Evolutionary conservation across 1,140 invertebrate species (phyloP).

Genomic region (Anadara kagoshimensis): DNA sequence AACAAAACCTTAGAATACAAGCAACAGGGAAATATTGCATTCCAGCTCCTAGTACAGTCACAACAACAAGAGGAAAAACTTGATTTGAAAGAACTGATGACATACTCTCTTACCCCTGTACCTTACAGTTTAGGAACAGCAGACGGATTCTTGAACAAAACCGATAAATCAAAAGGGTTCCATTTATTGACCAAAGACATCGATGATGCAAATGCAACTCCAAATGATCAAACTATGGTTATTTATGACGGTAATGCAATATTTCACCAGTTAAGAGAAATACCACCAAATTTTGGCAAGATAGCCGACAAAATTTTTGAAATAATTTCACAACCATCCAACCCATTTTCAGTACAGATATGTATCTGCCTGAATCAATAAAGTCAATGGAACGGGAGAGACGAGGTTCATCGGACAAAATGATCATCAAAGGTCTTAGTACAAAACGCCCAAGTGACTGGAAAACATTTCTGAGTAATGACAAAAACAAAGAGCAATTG

Average conservation of each 20-base stretch:
- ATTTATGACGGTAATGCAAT: slow-evolving; percentile 38
- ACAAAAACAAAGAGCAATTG: slow-evolving; percentile 43
- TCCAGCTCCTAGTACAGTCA: slow-evolving; percentile 15
- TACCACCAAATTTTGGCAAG: no score
- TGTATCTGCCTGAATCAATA: not conserved
- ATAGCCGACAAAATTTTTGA: slow-evolving; percentile 12
- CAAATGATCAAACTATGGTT: slow-evolving; percentile 9
- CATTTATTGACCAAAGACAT: slow-evolving; percentile 25
- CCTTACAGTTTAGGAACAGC: slow-evolving; percentile 20
- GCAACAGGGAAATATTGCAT: slow-evolving; percentile 42
- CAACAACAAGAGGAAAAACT: slow-evolving; percentile 16
- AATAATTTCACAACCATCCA: not conserved
- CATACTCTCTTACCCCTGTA: slow-evolving; percentile 4
- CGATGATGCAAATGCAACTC: slow-evolving; percentile 16
- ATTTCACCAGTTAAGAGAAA: slow-evolving; percentile 22
- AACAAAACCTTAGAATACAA: slow-evolving; percentile 40
- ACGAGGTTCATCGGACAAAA: slow-evolving; percentile 11
- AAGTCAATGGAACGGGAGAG: slow-evolving; percentile 12
- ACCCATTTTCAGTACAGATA: slow-evolving; percentile 16
- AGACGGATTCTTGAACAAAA: slow-evolving; percentile 30
- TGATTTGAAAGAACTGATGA: slow-evolving; percentile 21
- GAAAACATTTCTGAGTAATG: slow-evolving; percentile 38
- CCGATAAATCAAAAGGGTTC: slow-evolving; percentile 34
- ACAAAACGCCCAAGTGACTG: slow-evolving; percentile 30
- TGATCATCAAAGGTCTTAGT: slow-evolving; percentile 21